A percentile compares a stretch with the other conserved stretches of the same genome.
These are phyloP conservation scores for Acanthosepion pharaonis DNA, from an alignment of 2,888 invertebrate species.

Conservation along the genomic window DNA sequence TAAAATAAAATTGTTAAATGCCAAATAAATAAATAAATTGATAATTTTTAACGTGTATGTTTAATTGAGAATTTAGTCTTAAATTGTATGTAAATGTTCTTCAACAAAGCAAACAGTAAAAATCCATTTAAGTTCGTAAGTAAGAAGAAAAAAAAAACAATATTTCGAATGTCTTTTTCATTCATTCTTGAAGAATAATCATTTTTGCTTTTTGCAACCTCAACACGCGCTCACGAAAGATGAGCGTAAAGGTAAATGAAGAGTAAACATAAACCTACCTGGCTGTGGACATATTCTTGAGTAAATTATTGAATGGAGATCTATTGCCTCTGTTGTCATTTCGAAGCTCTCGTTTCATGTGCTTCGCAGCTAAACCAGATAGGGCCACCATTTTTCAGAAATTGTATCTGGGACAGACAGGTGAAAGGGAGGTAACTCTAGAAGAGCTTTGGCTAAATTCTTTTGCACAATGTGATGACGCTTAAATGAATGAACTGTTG, in stretches of 20 bases:
- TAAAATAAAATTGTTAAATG: no score
- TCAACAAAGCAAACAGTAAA: no score
- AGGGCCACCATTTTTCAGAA: background rate
- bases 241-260: no score
- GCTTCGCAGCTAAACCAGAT: background rate
- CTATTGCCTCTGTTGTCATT: background rate
- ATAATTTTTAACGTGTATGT: no score
- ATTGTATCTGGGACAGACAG: background rate
- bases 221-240: background rate
- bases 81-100: no score
- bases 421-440: background rate
- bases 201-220: background rate
- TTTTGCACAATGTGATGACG: background rate
- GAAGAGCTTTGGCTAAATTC: background rate
- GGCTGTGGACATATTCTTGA: background rate
- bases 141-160: background rate
- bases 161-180: background rate
- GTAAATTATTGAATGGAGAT: background rate
- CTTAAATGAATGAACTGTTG: no score
- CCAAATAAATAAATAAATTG: no score
- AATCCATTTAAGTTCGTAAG: no score
- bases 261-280: background rate
- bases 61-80: no score
- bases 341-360: background rate
- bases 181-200: background rate